Evolutionary conservation across 1,140 invertebrate species (phyloP).

Genomic region (Ectropis grisescens): DNA sequence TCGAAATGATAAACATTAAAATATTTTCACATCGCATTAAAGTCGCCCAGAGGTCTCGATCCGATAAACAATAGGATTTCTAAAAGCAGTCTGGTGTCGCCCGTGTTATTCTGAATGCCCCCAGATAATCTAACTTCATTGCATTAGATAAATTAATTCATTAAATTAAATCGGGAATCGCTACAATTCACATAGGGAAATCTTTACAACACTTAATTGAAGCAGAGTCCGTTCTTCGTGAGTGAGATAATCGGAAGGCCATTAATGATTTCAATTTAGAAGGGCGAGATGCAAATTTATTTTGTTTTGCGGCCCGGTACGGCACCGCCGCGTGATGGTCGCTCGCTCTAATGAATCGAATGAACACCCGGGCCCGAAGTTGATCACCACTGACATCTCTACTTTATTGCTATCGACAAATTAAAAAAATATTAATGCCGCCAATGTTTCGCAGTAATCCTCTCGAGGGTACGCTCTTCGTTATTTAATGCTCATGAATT

Average conservation of each 20-base stretch:
- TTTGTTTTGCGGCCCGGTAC: slow-evolving; percentile 37
- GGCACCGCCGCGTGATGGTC: slow-evolving; percentile 15
- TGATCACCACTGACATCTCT: slow-evolving; percentile 3
- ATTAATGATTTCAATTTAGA: slow-evolving; percentile 65
- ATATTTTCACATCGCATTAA: no score
- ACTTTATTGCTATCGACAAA: slow-evolving; percentile 5
- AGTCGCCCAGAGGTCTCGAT: no score
- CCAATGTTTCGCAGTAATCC: no score
- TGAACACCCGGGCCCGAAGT: slow-evolving; percentile 5
- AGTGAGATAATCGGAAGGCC: slow-evolving; percentile 55
- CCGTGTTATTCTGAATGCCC: slow-evolving; percentile 20
- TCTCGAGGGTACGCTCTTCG: no score
- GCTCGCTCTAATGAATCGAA: slow-evolving; percentile 12
- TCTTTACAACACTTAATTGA: slow-evolving; percentile 66
- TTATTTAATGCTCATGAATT: no score
- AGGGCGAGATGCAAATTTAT: slow-evolving; percentile 52
- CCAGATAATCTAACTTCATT: slow-evolving; percentile 37
- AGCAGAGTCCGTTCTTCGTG: slow-evolving; percentile 43
- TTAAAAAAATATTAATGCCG: no score
- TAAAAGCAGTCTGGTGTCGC: background rate
- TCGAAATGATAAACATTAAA: no score
- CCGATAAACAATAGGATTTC: background rate
- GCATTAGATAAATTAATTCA: slow-evolving; percentile 57
- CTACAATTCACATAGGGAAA: slow-evolving; percentile 57
- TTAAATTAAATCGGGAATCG: slow-evolving; percentile 54